A percentile compares a stretch with the other conserved stretches of the same genome.
Evolutionary conservation across 2,113 vertebrate species (phyloP).

Genomic region (Hassar affinis): DNA sequence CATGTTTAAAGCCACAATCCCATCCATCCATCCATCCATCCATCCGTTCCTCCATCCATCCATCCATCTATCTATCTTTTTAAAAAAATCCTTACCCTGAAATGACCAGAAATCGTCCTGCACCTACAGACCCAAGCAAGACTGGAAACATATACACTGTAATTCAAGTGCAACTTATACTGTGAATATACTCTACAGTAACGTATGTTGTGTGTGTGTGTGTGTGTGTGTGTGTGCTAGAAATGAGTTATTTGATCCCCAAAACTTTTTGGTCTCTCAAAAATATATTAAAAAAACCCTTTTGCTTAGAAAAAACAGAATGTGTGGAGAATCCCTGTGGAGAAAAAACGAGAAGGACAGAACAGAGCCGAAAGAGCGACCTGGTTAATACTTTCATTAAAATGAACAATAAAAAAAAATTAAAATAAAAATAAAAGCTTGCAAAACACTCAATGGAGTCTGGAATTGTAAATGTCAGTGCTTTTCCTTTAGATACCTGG

Average conservation of each 20-base stretch:
- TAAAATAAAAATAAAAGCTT: background rate
- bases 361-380: slow-evolving; percentile 28
- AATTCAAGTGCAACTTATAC: background rate
- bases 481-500: background rate
- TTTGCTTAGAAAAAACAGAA: background rate
- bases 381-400: slow-evolving; percentile 40
- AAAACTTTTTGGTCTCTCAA: background rate
- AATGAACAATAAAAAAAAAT: background rate
- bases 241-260: background rate
- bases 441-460: slow-evolving; percentile 14
- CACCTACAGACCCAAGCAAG: background rate
- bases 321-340: background rate
- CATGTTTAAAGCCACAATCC: background rate
- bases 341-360: background rate
- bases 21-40: background rate
- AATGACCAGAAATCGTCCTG: background rate
- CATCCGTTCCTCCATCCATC: background rate
- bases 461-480: background rate
- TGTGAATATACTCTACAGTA: background rate
- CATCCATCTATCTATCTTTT: background rate
- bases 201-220: background rate
- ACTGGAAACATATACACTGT: background rate
- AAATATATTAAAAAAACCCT: background rate
- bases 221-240: background rate
- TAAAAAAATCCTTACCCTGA: background rate